These are phyloP conservation scores for Ferrisia virgata DNA, from an alignment of 2,888 invertebrate species.

Conservation along the genomic window DNA sequence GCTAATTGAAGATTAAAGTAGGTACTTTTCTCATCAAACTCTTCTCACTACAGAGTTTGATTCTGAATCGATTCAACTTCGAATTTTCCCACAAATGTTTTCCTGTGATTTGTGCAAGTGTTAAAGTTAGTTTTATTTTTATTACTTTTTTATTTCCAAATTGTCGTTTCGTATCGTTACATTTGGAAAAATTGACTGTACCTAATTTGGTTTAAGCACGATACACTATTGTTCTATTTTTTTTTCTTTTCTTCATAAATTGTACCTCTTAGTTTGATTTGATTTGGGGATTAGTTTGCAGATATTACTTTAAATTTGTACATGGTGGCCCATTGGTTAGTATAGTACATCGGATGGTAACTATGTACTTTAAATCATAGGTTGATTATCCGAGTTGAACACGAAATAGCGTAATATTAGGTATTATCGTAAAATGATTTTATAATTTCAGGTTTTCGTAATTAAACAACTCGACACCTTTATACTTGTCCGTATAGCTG, in stretches of 20 bases:
- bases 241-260: too few species aligned
- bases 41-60: constrained; percentile 4
- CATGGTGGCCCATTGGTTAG: too few species aligned
- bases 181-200: not conserved
- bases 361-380: too few species aligned
- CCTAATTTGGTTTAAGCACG: not conserved
- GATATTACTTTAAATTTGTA: too few species aligned
- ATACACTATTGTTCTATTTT: too few species aligned
- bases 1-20: constrained; percentile 52
- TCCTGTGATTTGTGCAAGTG: constrained; percentile 27
- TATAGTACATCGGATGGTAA: too few species aligned
- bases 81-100: constrained; percentile 3
- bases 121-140: not conserved
- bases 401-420: too few species aligned
- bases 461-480: not conserved
- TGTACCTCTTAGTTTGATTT: too few species aligned
- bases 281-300: too few species aligned
- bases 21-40: not conserved
- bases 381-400: too few species aligned
- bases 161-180: not conserved
- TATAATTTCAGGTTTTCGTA: not conserved
- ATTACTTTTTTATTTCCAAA: not conserved
- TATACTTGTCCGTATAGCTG: not conserved
- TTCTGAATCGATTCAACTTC: not conserved
- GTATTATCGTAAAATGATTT: not conserved